Percentiles rank a stretch among this genome's conserved stretches.
These are phyloP conservation scores for Spatulosminthurus flaviceps DNA, from an alignment of 2,888 invertebrate species.

Conservation along the genomic window DNA sequence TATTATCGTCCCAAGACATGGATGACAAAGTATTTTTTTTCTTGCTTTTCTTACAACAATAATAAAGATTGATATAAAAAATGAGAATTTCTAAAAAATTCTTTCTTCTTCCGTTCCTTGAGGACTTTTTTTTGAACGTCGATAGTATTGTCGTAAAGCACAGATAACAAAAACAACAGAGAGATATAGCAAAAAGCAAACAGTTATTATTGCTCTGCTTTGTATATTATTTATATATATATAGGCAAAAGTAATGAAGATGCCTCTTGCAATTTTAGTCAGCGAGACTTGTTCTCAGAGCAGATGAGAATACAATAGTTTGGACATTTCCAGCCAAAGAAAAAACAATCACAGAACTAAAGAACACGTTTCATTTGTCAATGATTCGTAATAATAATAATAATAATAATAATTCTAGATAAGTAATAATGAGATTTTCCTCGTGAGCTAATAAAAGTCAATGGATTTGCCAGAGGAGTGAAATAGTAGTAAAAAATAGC, in stretches of 20 bases:
- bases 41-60: no score
- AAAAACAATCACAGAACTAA: background rate
- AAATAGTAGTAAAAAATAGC: background rate
- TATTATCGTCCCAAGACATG: slow-evolving; percentile 61
- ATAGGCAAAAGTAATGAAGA: background rate
- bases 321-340: background rate
- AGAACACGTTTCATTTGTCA: background rate
- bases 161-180: background rate
- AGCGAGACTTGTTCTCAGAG: no score
- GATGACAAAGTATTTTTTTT: background rate
- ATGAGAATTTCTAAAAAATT: no score
- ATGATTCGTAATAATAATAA: background rate
- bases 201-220: slow-evolving; percentile 5
- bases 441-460: slow-evolving; percentile 2
- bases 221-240: no score
- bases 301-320: no score
- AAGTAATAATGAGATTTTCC: background rate
- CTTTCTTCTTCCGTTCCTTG: no score
- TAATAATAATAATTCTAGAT: background rate
- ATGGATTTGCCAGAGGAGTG: background rate
- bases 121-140: background rate
- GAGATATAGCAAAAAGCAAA: background rate
- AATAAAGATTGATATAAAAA: no score
- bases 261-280: no score
- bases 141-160: background rate